Base-by-base conservation (phyloP, 2,888 invertebrate species). In the Drosophila borealis region DNA sequence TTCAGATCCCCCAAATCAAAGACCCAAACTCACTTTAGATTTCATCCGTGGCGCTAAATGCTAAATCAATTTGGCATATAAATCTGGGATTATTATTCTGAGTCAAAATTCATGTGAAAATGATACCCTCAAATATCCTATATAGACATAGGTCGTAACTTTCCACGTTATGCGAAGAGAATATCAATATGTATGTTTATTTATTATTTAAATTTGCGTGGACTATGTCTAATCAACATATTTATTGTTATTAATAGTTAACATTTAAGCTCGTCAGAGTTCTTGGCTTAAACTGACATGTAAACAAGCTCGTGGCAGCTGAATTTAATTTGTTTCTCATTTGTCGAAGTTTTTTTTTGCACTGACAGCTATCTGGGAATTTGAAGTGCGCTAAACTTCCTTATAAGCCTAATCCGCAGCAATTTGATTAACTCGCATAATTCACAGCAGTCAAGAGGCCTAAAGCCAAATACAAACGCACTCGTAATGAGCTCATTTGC, bases 401-500 rank as follows among this genome's bases (percentile, higher is more conserved):
- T 46, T 63, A 61, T 76, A 36, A 36, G 63, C 8, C 42, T 45
- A 34, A 60, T 29, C 29, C 29, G 56, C 37, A 45, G 21, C 48
- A 62, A 33, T 63, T 75, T 71, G 71, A 75, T 71, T 56, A 74
- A 69, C 74, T 46, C 29, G 19, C 25, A 41, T 29, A 57, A 56
- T 59, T 65, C 36, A 50, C 29, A 11, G 29, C 50, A 21, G 13
- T 41, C 46, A 25, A 75, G 67, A 21, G 46, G 46, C 37, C 39
- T 48, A 36, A 44, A 42, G 48, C 53, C 61, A 44, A 59, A 57
- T 65, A 54, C 34, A 39, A 59, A 66, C n/a, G 55, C 65, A 75
- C 74, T 70, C 66, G 39, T 72, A 72, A 75, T 75, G 77, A 75
- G 69, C 77, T 76, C 72, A 76, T 72, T 75, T 76, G 55, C 29